phyloP scores from a whole-genome alignment of 2,797 vertebrate genomes.

The Bradypus variegatus region DNA sequence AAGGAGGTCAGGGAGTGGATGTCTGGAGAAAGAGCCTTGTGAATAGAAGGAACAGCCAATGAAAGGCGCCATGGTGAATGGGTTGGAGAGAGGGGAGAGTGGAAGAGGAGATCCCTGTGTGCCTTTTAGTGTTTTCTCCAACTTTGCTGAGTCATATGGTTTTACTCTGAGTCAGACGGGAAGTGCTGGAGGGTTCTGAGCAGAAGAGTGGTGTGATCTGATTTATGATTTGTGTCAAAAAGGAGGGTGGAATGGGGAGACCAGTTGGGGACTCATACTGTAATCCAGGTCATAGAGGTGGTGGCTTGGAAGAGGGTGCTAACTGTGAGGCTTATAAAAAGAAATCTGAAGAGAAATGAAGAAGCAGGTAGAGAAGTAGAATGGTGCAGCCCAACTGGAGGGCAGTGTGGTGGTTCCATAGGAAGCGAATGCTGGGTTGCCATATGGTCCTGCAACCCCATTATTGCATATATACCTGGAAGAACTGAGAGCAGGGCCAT shows the following conservation, averaged over 20 bases:
- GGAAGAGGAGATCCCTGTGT: neutral
- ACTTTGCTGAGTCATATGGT: conserved; percentile 45
- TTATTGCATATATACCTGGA: too few relatives aligned
- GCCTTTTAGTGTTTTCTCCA: neutral
- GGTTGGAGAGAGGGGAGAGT: neutral
- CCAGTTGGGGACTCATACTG: neutral
- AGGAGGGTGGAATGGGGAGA: neutral
- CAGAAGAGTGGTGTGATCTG: neutral
- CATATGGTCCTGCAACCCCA: too few relatives aligned
- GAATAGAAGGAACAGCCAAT: neutral
- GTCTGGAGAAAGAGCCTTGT: neutral
- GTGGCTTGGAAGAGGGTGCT: neutral
- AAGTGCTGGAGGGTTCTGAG: conserved; percentile 33
- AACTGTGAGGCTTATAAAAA: neutral
- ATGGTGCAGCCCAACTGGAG: too few relatives aligned
- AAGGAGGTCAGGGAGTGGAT: neutral
- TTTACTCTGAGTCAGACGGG: conserved; percentile 48
- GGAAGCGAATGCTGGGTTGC: too few relatives aligned
- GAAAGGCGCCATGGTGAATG: neutral
- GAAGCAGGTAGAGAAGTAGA: neutral
- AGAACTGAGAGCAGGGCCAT: too few relatives aligned
- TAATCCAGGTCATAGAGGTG: neutral
- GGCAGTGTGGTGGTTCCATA: too few relatives aligned
- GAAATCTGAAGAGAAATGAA: neutral
- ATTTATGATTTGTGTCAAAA: conserved; percentile 1